Percentiles rank a stretch among this genome's conserved stretches.
These are phyloP conservation scores for Liparis tanakae DNA, from an alignment of 2,797 vertebrate species.

Conservation along the genomic window DNA sequence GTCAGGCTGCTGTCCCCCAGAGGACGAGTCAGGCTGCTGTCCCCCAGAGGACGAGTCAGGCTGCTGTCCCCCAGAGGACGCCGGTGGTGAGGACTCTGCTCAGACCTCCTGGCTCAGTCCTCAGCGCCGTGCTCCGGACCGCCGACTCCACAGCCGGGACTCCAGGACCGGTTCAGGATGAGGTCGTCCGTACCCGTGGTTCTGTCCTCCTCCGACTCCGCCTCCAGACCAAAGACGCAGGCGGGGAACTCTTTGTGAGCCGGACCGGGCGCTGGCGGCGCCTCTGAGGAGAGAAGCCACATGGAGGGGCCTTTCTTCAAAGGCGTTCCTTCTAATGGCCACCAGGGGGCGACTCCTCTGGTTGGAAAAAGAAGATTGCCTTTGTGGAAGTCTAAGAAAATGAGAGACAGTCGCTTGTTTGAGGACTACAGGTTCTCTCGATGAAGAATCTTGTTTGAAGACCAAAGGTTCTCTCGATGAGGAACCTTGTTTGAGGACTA, in stretches of 20 bases:
- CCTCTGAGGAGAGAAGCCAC: too few relatives aligned
- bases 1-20: too few relatives aligned
- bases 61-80: too few relatives aligned
- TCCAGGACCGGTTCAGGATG: background rate
- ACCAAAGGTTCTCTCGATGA: too few relatives aligned
- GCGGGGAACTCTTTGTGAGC: background rate
- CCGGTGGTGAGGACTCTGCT: constrained; percentile 49
- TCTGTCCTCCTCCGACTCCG: background rate
- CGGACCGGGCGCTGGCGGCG: background rate
- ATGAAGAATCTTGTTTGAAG: too few relatives aligned
- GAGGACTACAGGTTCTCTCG: too few relatives aligned
- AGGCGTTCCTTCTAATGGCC: background rate
- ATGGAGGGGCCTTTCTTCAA: too few relatives aligned
- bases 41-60: too few relatives aligned
- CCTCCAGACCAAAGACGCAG: too few relatives aligned
- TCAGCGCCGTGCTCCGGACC: constrained; percentile 52
- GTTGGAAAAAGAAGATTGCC: too few relatives aligned
- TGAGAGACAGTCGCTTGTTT: background rate
- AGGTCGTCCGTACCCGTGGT: background rate
- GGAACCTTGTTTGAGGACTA: too few relatives aligned
- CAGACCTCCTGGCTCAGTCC: constrained; percentile 61
- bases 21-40: too few relatives aligned
- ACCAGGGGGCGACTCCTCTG: background rate
- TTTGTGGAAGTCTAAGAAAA: background rate
- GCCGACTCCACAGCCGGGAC: constrained; percentile 9